Conservation (phyloP, 2,888 invertebrate species). For the Tridacna crocea region DNA sequence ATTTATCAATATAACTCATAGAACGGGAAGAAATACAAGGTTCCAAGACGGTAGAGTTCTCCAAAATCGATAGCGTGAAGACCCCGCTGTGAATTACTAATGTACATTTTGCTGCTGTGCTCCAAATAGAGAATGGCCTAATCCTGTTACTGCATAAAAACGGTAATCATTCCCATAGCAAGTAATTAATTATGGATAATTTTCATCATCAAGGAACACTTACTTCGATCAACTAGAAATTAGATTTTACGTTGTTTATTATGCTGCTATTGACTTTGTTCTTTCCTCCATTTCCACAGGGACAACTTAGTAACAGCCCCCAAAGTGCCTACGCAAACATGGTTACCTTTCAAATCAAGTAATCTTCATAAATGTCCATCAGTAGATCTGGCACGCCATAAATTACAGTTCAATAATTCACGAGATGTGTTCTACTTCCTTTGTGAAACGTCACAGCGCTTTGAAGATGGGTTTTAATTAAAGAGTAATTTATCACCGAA, state of each 20-base stretch:
- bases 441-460: conserved; percentile 8
- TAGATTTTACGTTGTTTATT: conserved; percentile 17
- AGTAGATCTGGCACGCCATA: conserved; percentile 23
- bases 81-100: conserved; percentile 21
- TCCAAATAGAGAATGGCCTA: conserved; percentile 5
- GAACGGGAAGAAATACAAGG: too few relatives aligned
- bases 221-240: conserved; percentile 1
- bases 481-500: conserved; percentile 19
- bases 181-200: conserved; percentile 35
- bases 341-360: neutral
- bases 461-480: conserved; percentile 21
- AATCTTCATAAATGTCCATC: conserved; percentile 27
- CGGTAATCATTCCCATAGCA: conserved; percentile 20
- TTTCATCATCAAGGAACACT: conserved; percentile 22
- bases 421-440: neutral
- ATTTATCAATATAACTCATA: too few relatives aligned
- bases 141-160: conserved; percentile 15
- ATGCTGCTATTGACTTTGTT: neutral
- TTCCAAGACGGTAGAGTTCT: too few relatives aligned
- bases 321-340: neutral
- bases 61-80: conserved; percentile 1
- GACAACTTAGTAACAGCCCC: neutral
- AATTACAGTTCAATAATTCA: conserved; percentile 40
- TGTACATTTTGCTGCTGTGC: conserved; percentile 8
- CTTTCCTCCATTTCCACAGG: neutral